Base-by-base conservation (phyloP, 1,140 invertebrate species). In the Calycopis cecrops region DNA sequence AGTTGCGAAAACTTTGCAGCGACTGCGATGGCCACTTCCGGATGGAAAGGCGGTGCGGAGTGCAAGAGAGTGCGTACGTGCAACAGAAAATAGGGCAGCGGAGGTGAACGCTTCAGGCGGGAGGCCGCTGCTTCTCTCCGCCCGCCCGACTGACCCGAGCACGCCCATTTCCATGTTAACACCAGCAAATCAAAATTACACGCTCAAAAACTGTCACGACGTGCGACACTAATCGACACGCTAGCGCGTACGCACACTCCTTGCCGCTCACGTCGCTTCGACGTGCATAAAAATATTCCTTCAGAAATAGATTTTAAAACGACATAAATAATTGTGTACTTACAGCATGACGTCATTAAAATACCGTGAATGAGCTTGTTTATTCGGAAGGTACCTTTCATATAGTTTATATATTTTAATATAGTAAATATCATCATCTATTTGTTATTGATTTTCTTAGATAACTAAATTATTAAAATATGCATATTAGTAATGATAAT, bases 21-120 rank as follows among this genome's bases (percentile, higher is more conserved):
- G 63, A 88, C 85, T 47, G 44, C 53, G 50, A 14, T 52, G 84
- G 38, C 77, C 68, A 17, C 57, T 67, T 62, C 69, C 63, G 51
- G 79, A 69, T 54, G 73, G 76, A 58, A 58, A 71, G 69, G 65
- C 67, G 72, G 61, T 62, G 60, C 63, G 58, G 51, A 17, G 52
- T 62, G 50, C 57, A 60, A 49, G 63, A 52, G 63, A 52, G 48
- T 71, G 72, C 63, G 64, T 63, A 61, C 59, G 57, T 65, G 71
- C 64, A 70, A 48, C 66, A 57, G 54, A 56, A 59, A 57, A 62
- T 38, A 38, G 35, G 40, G 57, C 57, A 48, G 59, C 48, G 40
- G 56, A 59, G 57, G 48, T 38, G 42, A 48, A 62, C 57, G 51
- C 21, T 33, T 58, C 48, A 51, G 62, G 59, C 64, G 68, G 63